Evolutionary conservation across 2,888 invertebrate species (phyloP), one percentile per base, ranked within the genome.

Genomic region (Diplazon laetatorius): DNA sequence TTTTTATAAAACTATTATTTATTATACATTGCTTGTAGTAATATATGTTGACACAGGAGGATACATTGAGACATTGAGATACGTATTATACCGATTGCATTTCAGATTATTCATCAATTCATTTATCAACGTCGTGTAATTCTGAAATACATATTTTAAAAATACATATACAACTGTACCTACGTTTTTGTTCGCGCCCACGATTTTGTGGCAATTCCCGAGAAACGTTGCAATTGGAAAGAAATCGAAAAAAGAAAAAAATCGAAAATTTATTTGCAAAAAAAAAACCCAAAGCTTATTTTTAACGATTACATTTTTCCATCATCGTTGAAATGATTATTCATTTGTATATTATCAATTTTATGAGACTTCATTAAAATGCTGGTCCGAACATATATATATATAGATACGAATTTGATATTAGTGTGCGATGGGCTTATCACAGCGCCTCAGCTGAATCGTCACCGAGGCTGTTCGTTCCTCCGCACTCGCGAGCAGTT

Each of bases 131-230:
- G 82, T 82, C 84, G 84, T 88, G 85, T 85, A 84, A 84, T 87
- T 86, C 85, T 78, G 83, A 85, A 89, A 89, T 89, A 89, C 89
- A 89, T 88, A 88, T 89, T 89, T 88, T 87, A 85, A 87, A 88
- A 85, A 74, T 81, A 78, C 10, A 25, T 62, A n/a, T n/a, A n/a
- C n/a, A n/a, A n/a, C n/a, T n/a, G n/a, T 12, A 6, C n/a, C 12
- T 22, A 18, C 14, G 25, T 16, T 25, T 48, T 50, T 48, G 48
- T 20, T 20, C 6, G 44, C 44, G 35, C n/a, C n/a, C n/a, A n/a
- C 25, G 30, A 46, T 10, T 48, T 35, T 3, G 18, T 50, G 37
- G 25, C 37, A 22, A 30, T 9, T 30, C 55, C 55, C 55, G 14
- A 30, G 14, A 30, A 6, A 30, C 4, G 2, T 2, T 2, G 2